A percentile compares a stretch with the other conserved stretches of the same genome.
These are phyloP conservation scores for Emmelina monodactyla DNA, from an alignment of 2,888 invertebrate species.

Conservation along the genomic window DNA sequence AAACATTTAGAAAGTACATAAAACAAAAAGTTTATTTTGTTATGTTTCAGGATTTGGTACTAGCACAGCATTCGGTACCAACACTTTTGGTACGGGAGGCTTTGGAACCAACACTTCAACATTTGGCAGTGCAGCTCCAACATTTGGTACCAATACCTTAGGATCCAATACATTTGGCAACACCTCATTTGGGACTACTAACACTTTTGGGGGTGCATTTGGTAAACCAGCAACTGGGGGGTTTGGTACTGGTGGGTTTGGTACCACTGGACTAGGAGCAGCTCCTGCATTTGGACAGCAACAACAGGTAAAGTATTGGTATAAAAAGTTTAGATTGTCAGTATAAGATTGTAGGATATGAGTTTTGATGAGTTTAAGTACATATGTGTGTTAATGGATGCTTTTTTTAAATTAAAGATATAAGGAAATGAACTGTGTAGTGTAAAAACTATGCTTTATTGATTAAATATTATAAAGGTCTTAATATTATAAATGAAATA, in stretches of 20 bases:
- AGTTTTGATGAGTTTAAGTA: too few relatives aligned
- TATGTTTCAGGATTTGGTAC: slow-evolving; percentile 35
- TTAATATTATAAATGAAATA: too few relatives aligned
- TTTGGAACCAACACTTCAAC: slow-evolving; percentile 38
- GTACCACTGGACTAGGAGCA: slow-evolving; percentile 45
- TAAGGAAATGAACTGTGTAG: too few relatives aligned
- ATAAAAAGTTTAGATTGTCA: too few relatives aligned
- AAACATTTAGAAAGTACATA: background rate
- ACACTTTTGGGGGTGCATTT: slow-evolving; percentile 34
- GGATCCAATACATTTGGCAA: slow-evolving; percentile 31
- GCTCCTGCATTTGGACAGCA: slow-evolving; percentile 50
- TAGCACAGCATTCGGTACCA: slow-evolving; percentile 26
- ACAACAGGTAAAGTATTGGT: slow-evolving; percentile 25
- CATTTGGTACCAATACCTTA: slow-evolving; percentile 39
- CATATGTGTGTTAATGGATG: too few relatives aligned
- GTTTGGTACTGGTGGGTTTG: slow-evolving; percentile 58
- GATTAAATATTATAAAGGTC: too few relatives aligned
- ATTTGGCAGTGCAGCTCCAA: slow-evolving; percentile 38
- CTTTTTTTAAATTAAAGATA: too few relatives aligned
- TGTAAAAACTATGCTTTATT: too few relatives aligned
- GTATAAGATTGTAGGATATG: too few relatives aligned
- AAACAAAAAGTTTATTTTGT: background rate
- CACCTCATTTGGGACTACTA: slow-evolving; percentile 27
- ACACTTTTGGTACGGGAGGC: slow-evolving; percentile 33
- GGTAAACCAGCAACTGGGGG: slow-evolving; percentile 45